phyloP scores from a whole-genome alignment of 2,113 vertebrate genomes.

The Myrmophylax atrothorax region DNA sequence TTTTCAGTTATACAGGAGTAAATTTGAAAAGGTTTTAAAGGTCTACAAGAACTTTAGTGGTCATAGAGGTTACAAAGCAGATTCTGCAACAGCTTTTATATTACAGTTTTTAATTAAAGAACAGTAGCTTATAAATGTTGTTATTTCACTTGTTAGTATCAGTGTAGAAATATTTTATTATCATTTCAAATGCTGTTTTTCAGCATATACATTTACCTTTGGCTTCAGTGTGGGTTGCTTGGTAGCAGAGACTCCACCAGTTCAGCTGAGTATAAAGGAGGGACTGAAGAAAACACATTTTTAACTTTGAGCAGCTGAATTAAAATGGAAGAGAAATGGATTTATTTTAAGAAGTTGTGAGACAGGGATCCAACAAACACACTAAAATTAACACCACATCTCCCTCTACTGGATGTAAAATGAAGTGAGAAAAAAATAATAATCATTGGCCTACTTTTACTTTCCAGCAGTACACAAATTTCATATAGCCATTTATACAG shows the following conservation, averaged over 20 bases:
- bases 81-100: neutral
- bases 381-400: neutral
- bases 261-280: neutral
- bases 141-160: neutral
- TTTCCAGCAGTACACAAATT: neutral
- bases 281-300: neutral
- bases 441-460: neutral
- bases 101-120: neutral
- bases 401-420: slow-evolving; percentile 46
- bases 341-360: neutral
- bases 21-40: neutral
- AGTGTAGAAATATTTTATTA: neutral
- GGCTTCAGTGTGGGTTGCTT: neutral
- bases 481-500: neutral
- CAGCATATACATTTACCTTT: neutral
- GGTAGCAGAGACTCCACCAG: neutral
- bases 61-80: neutral
- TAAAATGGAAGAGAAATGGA: neutral
- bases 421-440: neutral
- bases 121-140: neutral
- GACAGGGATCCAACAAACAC: neutral
- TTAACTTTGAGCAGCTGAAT: neutral
- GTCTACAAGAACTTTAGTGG: neutral
- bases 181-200: neutral
- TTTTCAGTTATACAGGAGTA: neutral